Evolutionary conservation across 92 coral and sea anemone species (phyloP), one percentile per base, ranked within the genome.

Genomic region (Phenganax stokvisi): DNA sequence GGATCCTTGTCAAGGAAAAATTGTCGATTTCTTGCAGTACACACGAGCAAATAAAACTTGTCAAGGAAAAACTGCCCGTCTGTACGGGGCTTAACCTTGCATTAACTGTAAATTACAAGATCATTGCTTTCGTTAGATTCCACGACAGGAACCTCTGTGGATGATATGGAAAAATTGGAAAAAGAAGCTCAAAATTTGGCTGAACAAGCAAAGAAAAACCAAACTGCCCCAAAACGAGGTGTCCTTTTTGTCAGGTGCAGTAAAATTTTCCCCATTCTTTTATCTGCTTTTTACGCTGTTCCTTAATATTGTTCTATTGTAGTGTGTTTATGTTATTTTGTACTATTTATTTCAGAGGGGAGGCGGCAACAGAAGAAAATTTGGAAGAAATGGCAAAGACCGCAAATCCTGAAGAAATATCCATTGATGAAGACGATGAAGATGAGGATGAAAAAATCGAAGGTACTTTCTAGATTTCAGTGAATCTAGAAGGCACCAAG

Each of bases 351-450:
- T 76, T 0, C 74, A 93, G 99, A 84, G 92, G 97, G 16, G 99
- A 91, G 71, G 89, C 99, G 17, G 90, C 89, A 28, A 87, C 85
- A 15, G 79, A 84, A 53, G 87, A 61, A 11, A 91, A 87, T 37
- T 60, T 60, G 56, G 96, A 96, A 51, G 88, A 91, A 13, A 75
- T 83, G 82, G 79, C 86, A 12, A 90, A 86, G 51, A 83, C 93
- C 13, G 83, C 90, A 8, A 94, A 94, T 82, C 98, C 98, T 12
- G 98, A 94, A 70, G 98, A 94, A 83, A 94, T 94, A 58, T 91
- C 92, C 71, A 92, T 94, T 68, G 98, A 94, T 64, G 98, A 94
- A 0, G 98, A 94, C 9, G 97, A 93, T 0, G 97, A 94, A 4
- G 98, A 91, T 20, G 97, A 92, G 0, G 93, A 90, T 0, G 91